phyloP scores from a whole-genome alignment of 2,888 invertebrate species.

The Diloba caeruleocephala region DNA sequence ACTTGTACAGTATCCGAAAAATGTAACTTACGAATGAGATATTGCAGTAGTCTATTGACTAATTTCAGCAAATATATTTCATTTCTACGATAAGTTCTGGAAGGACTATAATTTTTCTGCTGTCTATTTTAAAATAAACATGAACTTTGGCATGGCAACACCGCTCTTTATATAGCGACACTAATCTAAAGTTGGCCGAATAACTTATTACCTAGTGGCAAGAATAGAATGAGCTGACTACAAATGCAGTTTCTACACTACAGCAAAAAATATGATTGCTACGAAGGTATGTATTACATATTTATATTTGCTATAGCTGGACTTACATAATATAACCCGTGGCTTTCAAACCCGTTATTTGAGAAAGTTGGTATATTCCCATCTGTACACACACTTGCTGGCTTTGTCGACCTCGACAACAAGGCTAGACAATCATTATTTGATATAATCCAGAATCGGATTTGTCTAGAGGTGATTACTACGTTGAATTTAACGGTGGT shows the following conservation, averaged over 20 bases:
- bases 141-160: constrained; percentile 48
- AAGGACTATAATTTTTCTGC: constrained; percentile 47
- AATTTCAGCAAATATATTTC: constrained; percentile 19
- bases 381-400: not conserved
- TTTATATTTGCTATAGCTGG: constrained; percentile 19
- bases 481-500: too few species aligned
- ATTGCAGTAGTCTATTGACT: too few species aligned
- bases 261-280: constrained; percentile 37
- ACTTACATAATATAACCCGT: constrained; percentile 17
- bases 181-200: constrained; percentile 51
- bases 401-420: too few species aligned
- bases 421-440: too few species aligned
- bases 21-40: too few species aligned
- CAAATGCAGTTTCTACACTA: constrained; percentile 47
- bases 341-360: constrained; percentile 18
- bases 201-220: constrained; percentile 68
- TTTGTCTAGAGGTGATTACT: too few species aligned
- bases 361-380: constrained; percentile 9
- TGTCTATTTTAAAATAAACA: constrained; percentile 38
- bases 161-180: constrained; percentile 34
- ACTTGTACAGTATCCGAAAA: too few species aligned
- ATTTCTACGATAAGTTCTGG: constrained; percentile 29
- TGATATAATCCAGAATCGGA: too few species aligned
- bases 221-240: constrained; percentile 68
- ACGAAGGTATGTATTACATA: constrained; percentile 33